Evolutionary conservation across 2,888 invertebrate genomes (phyloP), one percentile per base, ranked within the genome.

Genomic region (Himalopsyche anomala): DNA sequence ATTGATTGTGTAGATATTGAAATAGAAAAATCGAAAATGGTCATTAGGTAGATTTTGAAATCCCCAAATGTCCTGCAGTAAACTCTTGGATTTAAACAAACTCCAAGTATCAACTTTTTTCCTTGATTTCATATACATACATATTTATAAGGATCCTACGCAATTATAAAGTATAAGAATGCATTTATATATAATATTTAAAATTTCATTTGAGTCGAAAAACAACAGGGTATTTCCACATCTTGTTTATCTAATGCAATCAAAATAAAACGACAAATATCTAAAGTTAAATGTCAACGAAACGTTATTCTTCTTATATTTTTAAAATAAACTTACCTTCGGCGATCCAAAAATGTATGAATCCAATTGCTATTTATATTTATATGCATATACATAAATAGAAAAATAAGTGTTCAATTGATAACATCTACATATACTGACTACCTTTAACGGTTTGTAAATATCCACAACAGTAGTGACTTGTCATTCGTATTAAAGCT

Each of bases 1-100:
- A 28, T 28, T 28, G 28, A 28, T 28, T 28, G 28, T 28, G 28
- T 28, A 28, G 0, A 28, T 28, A 28, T 28, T 28, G 2, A 28
- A 28, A 28, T 28, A 28, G 28, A 28, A 28, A 28, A 28, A 28
- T 28, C 28, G 2, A 28, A 28, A 28, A 28, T 28, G 28, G 28
- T 28, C 2, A 1, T 28, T 28, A 28, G 2, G 28, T 28, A 28
- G 28, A 2, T 28, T 28, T 28, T 28, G 28, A 28, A 28, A 28
- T 28, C 28, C 28, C 2, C 2, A 28, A 62, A 62, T 19, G 19
- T 28, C 62, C 19, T 11, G 28, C 62, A 19, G 4, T 19, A 62
- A 62, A 56, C 56, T 56, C 51, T 51, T 51, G 51, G 15, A 51
- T 51, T 62, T 19, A 62, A 19, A 62, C 62, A 62, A 62, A 62